Evolutionary conservation across 2,113 vertebrate genomes (phyloP).

Genomic region (Acanthochromis polyacanthus): DNA sequence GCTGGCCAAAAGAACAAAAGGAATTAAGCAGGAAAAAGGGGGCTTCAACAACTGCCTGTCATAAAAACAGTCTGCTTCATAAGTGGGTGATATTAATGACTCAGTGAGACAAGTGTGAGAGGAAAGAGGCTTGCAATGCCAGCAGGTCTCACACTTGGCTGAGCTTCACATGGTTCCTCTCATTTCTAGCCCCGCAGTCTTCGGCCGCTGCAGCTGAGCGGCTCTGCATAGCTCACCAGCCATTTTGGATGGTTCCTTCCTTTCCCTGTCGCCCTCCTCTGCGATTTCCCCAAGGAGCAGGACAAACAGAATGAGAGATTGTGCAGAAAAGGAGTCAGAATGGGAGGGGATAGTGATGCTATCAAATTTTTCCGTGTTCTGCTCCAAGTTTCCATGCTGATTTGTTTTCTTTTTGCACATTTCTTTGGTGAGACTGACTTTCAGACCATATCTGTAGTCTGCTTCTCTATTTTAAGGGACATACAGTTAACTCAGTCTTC

Average conservation of each 20-base stretch:
- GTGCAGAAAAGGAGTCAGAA: background rate
- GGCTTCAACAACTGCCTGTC: conserved; percentile 3
- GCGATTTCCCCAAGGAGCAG: conserved; percentile 33
- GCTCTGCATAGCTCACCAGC: conserved; percentile 47
- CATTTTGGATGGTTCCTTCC: conserved; percentile 54
- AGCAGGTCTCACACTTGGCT: conserved; percentile 64
- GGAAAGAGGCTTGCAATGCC: conserved; percentile 37
- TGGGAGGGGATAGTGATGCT: conserved; percentile 41
- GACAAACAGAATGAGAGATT: background rate
- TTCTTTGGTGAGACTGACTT: background rate
- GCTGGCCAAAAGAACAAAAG: conserved; percentile 2
- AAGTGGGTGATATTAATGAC: conserved; percentile 56
- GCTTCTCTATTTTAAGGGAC: background rate
- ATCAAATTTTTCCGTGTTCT: conserved; percentile 58
- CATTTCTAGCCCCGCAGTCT: conserved; percentile 34
- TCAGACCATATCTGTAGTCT: background rate
- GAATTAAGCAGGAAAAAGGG: background rate
- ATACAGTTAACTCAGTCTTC: background rate
- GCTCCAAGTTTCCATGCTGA: conserved; percentile 58
- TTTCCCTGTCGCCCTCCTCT: background rate
- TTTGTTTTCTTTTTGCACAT: background rate
- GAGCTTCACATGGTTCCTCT: conserved; percentile 53
- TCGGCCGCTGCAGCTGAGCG: conserved; percentile 18
- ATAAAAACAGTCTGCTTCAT: conserved; percentile 30
- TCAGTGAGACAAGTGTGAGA: conserved; percentile 50